Percentiles rank a stretch among this genome's conserved stretches.
Evolutionary conservation across 1,140 invertebrate genomes (phyloP).

Genomic region (Spodoptera frugiperda): DNA sequence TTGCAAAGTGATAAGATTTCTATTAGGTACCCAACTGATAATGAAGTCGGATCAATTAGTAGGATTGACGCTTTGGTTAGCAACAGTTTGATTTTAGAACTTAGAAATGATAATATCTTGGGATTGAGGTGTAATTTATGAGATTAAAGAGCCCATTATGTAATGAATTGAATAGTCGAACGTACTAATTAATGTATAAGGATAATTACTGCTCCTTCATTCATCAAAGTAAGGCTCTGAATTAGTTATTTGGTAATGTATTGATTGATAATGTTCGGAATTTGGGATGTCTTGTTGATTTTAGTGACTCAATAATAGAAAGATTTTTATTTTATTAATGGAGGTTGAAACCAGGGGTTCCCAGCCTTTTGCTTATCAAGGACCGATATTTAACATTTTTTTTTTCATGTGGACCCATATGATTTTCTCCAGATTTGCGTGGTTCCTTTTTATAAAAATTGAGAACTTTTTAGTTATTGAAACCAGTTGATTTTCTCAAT

Average conservation of each 20-base stretch:
- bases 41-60: conserved; percentile 33
- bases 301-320: no score
- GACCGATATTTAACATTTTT: no score
- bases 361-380: no score
- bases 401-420: no score
- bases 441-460: no score
- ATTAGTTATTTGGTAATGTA: neutral
- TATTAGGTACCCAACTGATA: conserved; percentile 15
- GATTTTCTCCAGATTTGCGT: no score
- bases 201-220: neutral
- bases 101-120: conserved; percentile 9
- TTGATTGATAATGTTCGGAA: no score
- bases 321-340: no score
- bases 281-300: no score
- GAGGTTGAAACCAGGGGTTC: no score
- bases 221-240: neutral
- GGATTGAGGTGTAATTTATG: neutral
- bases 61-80: conserved; percentile 31
- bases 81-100: conserved; percentile 18
- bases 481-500: no score
- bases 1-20: conserved; percentile 38
- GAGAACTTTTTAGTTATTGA: no score
- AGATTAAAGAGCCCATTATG: neutral
- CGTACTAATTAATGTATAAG: neutral
- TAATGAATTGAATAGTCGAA: neutral